Base-by-base conservation (phyloP, 2,888 invertebrate species). In the Dromius quadrimaculatus region DNA sequence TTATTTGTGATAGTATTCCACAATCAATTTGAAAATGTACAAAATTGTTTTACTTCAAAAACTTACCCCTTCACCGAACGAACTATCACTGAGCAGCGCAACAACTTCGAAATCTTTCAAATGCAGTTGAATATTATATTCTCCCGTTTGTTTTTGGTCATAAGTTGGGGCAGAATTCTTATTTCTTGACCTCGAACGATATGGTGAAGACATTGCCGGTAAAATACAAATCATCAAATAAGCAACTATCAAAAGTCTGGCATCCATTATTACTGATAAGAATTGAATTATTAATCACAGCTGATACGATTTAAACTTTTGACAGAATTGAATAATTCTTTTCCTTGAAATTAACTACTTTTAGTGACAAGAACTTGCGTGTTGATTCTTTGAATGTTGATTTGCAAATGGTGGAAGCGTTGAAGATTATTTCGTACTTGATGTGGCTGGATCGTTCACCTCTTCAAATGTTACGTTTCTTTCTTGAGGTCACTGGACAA, bases 101-200 rank as follows among this genome's bases (percentile, higher is more conserved):
- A 93, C 85, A 76, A 93, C 87, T 77, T 91, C 88, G 73, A 93
- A 85, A 81, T 93, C 90, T 83, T 92, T 93, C 73, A 93, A 83
- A 81, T 90, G 90, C 73, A 94, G 85, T 78, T 92, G 92, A 74
- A 94, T 89, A 81, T 94, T 94, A 75, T 90, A 85, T 75, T 91
- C 89, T 15, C 93, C 93, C 2, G 87, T 88, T 83, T 94, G 93
- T 45, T 90, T 87, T 81, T 93, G 92, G 81, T 93, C 92, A 81
- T 84, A 86, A 68, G 78, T 80, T 45, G 77, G 76, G 4, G 78
- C 65, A 8, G 78, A 76, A 13, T 45, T 54, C n/a, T 54, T 50
- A 36, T 23, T 43, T 32, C 65, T 70, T 15, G 72, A 64, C 20
- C 64, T 74, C n/a, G 66, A 54, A 47, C 68, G 68, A 41, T 70